Conservation (phyloP, 2,797 vertebrate species). For the Propithecus deckenii region DNA sequence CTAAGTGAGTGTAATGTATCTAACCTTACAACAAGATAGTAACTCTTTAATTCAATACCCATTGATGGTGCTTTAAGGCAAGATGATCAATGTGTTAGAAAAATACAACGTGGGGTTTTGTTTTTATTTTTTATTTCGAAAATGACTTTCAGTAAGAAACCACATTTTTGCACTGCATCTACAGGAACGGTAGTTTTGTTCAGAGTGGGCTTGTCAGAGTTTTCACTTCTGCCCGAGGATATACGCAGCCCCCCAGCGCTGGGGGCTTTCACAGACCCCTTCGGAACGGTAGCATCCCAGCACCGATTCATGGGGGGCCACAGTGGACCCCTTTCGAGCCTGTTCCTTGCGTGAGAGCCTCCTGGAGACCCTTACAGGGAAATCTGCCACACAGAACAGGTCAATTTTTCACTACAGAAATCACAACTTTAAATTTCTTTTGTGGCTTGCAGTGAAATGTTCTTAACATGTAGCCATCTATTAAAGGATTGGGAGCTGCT, state of each 20-base stretch:
- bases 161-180: background rate
- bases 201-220: background rate
- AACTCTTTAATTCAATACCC: constrained; percentile 58
- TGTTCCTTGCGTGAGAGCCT: background rate
- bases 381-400: background rate
- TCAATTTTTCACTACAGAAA: background rate
- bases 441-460: background rate
- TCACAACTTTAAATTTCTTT: background rate
- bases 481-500: background rate
- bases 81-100: constrained; percentile 60
- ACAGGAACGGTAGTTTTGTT: background rate
- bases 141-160: background rate
- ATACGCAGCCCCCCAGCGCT: fast-evolving
- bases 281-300: background rate
- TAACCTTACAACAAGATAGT: constrained; percentile 43
- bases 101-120: constrained; percentile 24
- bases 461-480: background rate
- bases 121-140: background rate
- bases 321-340: too few relatives aligned
- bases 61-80: constrained; percentile 66
- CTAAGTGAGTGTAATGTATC: constrained; percentile 16
- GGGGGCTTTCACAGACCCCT: background rate
- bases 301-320: background rate
- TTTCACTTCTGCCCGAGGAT: background rate
- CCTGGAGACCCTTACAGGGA: background rate